Evolutionary conservation across 1,140 invertebrate genomes (phyloP), one percentile per base, ranked within the genome.

Genomic region (Bombus superbus): DNA sequence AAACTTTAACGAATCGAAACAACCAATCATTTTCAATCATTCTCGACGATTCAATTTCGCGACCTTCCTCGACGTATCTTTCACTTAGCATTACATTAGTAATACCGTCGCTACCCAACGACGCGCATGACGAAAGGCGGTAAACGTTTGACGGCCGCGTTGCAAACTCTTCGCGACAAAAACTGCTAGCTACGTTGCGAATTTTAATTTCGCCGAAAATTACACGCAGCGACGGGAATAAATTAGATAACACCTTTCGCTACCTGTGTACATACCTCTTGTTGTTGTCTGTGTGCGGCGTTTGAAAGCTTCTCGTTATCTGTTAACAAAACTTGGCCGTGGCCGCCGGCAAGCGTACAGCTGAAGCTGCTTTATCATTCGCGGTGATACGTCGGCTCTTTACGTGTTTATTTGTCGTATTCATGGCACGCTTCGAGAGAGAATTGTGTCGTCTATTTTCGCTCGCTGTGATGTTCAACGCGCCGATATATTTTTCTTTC

Each of bases 221-320:
- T 83, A 53, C 47, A 42, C 62, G 47, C 38, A 72, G 53, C 40
- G 47, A n/a, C 42, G 38, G n/a, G 25, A 28, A 13, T 66, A 74
- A 83, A 83, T 74, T 74, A 76, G 57, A 83, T 83, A 75, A 83
- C 71, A 18, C 59, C 25, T 53, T 22, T 53, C 18, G 47, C 47
- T 22, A 22, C 18, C 18, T 22, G 47, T 53, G 47, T 53, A 53
- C 47, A 53, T 8, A 53, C 6, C 5, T 22, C 18, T 53, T 22
- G 32, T 62, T 42, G 22, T 62, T 42, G 22, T 18, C 53, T 44
- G 53, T 42, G 47, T 2, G 28, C n/a, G 1, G 1, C 22, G 42
- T 83, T 83, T 77, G 59, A 78, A 78, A 77, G 74, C 47, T 71
- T 83, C 76, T 32, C 73, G 72, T 68, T 83, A 83, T 68, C 28